A percentile compares a stretch with the other conserved stretches of the same genome.
These are phyloP conservation scores for Epinephelus fuscoguttatus DNA, from an alignment of 2,113 vertebrate species.

Conservation along the genomic window DNA sequence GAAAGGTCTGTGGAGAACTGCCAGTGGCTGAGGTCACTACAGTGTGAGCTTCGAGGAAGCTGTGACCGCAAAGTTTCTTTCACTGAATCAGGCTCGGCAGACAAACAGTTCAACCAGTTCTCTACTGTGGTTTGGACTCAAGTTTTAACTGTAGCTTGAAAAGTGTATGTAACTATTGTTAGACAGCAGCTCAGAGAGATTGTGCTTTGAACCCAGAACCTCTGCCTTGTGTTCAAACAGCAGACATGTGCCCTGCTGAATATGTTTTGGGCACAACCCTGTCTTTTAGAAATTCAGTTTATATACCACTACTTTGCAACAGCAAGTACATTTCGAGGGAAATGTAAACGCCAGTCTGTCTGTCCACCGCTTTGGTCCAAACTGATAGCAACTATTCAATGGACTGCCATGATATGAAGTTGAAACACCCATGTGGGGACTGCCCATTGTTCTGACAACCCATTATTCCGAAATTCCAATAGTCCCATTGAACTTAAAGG, in stretches of 20 bases:
- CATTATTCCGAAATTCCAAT: too few species aligned
- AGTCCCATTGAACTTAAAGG: too few species aligned
- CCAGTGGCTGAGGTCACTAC: conserved; percentile 68
- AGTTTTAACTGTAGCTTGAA: not conserved
- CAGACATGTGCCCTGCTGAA: not conserved
- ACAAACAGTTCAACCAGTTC: conserved; percentile 21
- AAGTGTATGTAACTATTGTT: not conserved
- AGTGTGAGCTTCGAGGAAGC: conserved; percentile 57
- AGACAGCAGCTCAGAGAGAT: not conserved
- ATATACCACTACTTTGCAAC: not conserved
- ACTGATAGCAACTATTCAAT: not conserved
- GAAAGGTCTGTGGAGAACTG: conserved; percentile 58
- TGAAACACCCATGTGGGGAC: not conserved
- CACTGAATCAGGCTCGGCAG: conserved; percentile 43
- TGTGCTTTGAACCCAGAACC: not conserved
- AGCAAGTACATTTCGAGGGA: not conserved
- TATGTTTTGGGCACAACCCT: not conserved
- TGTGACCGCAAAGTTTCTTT: conserved; percentile 56
- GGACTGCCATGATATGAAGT: not conserved
- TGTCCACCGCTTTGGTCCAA: not conserved
- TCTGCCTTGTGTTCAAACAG: not conserved
- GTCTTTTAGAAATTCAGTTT: not conserved
- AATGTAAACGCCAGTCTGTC: not conserved
- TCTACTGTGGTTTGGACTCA: conserved; percentile 10
- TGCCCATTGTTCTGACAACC: too few species aligned